Percentiles rank a stretch among this genome's conserved stretches.
Conservation (phyloP, 1,140 invertebrate species). For the Formica selysi region DNA sequence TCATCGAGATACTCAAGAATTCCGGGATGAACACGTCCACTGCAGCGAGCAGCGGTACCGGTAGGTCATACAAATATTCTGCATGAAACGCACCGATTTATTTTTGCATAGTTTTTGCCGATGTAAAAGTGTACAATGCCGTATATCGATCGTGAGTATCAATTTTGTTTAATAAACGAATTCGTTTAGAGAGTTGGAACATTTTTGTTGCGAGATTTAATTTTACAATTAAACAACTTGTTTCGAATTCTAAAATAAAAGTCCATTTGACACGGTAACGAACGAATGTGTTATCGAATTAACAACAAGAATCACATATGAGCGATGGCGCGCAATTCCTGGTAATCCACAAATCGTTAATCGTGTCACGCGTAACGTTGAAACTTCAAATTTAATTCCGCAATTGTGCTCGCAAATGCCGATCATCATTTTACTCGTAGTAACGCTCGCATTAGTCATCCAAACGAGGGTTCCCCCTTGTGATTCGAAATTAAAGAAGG, state of each 20-base stretch:
- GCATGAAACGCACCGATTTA: constrained; percentile 28
- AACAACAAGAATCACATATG: constrained; percentile 10
- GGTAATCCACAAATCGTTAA: constrained; percentile 41
- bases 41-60: constrained; percentile 90
- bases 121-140: not conserved
- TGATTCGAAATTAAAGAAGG: constrained; percentile 24
- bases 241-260: constrained; percentile 6
- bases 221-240: not conserved
- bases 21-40: constrained; percentile 96
- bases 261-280: not conserved
- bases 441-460: constrained; percentile 22
- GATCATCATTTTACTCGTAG: constrained; percentile 24
- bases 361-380: constrained; percentile 6
- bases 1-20: constrained; percentile 97
- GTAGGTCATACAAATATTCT: constrained; percentile 82
- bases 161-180: constrained; percentile 15
- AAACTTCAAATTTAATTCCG: constrained; percentile 49
- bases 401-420: not conserved
- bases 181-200: not conserved
- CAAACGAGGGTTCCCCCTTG: not conserved
- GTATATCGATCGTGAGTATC: constrained; percentile 2
- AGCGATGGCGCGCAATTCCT: constrained; percentile 4
- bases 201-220: not conserved
- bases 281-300: not conserved
- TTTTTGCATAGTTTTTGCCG: not conserved